A percentile compares a stretch with the other conserved stretches of the same genome.
phyloP scores from a whole-genome alignment of 2,888 invertebrate genomes.

The Drosophila recens region DNA sequence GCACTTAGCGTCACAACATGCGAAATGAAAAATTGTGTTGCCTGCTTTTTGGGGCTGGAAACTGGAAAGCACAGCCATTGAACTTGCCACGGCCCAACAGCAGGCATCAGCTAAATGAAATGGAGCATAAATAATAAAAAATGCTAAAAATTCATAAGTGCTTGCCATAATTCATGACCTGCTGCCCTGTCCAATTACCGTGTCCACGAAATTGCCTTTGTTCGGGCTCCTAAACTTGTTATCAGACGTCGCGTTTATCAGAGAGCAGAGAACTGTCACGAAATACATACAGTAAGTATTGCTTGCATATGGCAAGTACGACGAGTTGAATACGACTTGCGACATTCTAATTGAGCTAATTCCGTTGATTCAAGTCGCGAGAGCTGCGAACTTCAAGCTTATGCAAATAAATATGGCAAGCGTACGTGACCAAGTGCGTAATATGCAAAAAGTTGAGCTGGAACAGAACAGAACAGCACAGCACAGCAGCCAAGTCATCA shows the following conservation, averaged over 20 bases:
- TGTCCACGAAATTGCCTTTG: conserved; percentile 61
- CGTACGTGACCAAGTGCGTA: conserved; percentile 80
- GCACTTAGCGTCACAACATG: conserved; percentile 77
- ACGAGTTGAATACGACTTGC: conserved; percentile 27
- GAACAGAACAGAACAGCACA: conserved; percentile 25
- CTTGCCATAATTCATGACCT: conserved; percentile 64
- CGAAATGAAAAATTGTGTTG: conserved; percentile 76
- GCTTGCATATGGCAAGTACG: conserved; percentile 36
- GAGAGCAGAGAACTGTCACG: conserved; percentile 12
- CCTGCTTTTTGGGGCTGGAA: conserved; percentile 41
- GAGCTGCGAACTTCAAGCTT: conserved; percentile 57
- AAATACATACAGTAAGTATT: conserved; percentile 12
- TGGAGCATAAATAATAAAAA: conserved; percentile 70
- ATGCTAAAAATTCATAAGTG: conserved; percentile 72
- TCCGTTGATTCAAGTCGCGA: conserved; percentile 43
- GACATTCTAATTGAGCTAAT: conserved; percentile 70
- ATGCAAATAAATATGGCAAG: conserved; percentile 75
- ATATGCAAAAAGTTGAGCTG: conserved; percentile 72
- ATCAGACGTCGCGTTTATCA: conserved; percentile 47
- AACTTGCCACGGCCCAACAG: conserved; percentile 68
- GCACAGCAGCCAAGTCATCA: conserved; percentile 56
- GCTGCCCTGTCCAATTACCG: conserved; percentile 60
- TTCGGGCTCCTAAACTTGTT: conserved; percentile 41
- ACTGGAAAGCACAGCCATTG: conserved; percentile 64
- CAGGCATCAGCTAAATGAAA: conserved; percentile 56